phyloP scores from a whole-genome alignment of 1,140 invertebrate species.

The Chionoecetes opilio region DNA sequence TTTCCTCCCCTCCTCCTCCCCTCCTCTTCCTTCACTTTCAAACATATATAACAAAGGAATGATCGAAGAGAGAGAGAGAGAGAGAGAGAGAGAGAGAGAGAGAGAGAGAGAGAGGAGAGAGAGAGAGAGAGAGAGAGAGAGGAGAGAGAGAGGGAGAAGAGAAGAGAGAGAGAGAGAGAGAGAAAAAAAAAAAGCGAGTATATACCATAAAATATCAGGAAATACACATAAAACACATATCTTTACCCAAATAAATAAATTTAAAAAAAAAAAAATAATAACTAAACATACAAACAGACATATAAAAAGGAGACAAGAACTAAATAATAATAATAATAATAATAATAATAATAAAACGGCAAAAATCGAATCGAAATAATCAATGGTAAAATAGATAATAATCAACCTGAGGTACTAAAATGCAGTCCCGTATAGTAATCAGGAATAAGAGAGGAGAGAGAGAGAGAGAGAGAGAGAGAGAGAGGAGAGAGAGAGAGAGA shows the following conservation, averaged over 20 bases:
- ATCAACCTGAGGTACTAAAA: background rate
- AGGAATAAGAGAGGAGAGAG: background rate
- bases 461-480: constrained; percentile 23
- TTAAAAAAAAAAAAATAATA: too few relatives aligned
- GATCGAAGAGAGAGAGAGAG: constrained; percentile 7
- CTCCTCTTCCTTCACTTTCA: background rate
- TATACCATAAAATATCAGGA: background rate
- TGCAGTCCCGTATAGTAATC: background rate
- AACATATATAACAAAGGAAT: background rate
- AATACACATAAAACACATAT: too few relatives aligned
- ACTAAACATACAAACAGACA: too few relatives aligned
- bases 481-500: background rate
- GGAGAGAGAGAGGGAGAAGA: constrained; percentile 4
- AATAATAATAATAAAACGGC: too few relatives aligned
- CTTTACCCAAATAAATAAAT: too few relatives aligned
- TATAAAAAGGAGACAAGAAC: too few relatives aligned
- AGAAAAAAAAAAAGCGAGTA: background rate
- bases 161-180: constrained; percentile 17
- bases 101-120: constrained; percentile 27
- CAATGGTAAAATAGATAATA: too few relatives aligned
- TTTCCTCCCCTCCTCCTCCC: background rate
- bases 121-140: constrained; percentile 24
- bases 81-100: constrained; percentile 27
- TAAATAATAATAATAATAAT: too few relatives aligned
- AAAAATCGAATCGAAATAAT: too few relatives aligned